Evolutionary conservation across 2,888 invertebrate species (phyloP).

Genomic region (Tinea trinotella): DNA sequence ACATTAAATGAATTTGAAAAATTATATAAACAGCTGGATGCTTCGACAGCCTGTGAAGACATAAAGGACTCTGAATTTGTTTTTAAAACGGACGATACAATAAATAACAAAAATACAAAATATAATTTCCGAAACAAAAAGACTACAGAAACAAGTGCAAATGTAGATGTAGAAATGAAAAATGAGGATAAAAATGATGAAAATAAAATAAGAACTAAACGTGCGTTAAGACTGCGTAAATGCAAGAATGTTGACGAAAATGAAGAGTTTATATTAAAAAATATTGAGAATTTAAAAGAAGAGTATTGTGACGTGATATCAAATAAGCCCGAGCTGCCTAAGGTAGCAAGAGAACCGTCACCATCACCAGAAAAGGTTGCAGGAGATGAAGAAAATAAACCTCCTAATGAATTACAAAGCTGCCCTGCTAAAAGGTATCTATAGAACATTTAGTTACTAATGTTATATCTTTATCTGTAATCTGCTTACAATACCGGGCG

Average conservation of each 20-base stretch:
- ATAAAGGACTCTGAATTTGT: slow-evolving; percentile 13
- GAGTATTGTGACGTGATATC: slow-evolving; percentile 56
- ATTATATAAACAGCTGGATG: slow-evolving; percentile 47
- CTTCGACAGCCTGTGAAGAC: slow-evolving; percentile 32
- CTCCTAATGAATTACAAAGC: slow-evolving; percentile 41
- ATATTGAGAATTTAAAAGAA: slow-evolving; percentile 50
- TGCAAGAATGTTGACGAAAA: slow-evolving; percentile 31
- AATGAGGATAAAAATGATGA: background rate
- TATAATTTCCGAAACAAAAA: slow-evolving; percentile 40
- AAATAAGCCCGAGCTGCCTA: slow-evolving; percentile 40
- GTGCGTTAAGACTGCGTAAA: slow-evolving; percentile 34
- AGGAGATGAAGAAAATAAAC: slow-evolving; percentile 40
- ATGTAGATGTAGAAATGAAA: background rate
- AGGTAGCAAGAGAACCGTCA: slow-evolving; percentile 38
- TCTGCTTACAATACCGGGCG: no score
- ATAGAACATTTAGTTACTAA: background rate
- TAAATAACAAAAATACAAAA: slow-evolving; percentile 26
- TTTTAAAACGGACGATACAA: background rate
- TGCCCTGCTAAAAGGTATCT: slow-evolving; percentile 55
- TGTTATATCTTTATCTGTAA: no score
- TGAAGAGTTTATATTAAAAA: slow-evolving; percentile 39
- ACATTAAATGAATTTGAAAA: slow-evolving; percentile 55
- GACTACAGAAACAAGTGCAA: background rate
- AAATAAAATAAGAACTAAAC: slow-evolving; percentile 21
- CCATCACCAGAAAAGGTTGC: slow-evolving; percentile 44